Evolutionary conservation across 2,113 vertebrate genomes (phyloP).

Genomic region (Lycocorax pyrrhopterus): DNA sequence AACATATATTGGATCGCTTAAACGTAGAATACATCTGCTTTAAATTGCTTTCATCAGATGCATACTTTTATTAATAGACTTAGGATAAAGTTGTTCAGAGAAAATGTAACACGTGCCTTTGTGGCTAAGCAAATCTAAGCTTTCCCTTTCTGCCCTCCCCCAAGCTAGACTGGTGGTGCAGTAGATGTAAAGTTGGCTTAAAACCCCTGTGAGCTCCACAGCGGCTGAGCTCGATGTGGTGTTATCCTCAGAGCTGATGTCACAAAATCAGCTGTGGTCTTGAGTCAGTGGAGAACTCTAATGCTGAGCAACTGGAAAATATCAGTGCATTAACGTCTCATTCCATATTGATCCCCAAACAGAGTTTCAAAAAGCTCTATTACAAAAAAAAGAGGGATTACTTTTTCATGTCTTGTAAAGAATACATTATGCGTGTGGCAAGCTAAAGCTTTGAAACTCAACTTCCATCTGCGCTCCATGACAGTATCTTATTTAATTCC

Average conservation of each 20-base stretch:
- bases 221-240: background rate
- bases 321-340: background rate
- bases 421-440: background rate
- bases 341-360: conserved; percentile 24
- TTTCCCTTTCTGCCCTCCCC: background rate
- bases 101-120: background rate
- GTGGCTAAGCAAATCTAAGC: background rate
- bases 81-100: background rate
- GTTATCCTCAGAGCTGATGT: background rate
- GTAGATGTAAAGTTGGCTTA: background rate
- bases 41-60: background rate
- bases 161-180: background rate
- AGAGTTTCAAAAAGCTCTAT: conserved; percentile 10
- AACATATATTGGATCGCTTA: background rate
- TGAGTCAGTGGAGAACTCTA: background rate
- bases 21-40: background rate
- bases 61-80: background rate
- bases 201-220: background rate
- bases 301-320: conserved; percentile 15
- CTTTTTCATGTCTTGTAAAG: conserved; percentile 22
- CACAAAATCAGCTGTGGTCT: background rate
- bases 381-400: background rate
- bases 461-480: background rate
- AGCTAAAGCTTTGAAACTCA: conserved; percentile 34
- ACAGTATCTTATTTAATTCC: conserved; percentile 11